Evolutionary conservation across 2,797 vertebrate species (phyloP).

Genomic region (Crypturellus tataupa): DNA sequence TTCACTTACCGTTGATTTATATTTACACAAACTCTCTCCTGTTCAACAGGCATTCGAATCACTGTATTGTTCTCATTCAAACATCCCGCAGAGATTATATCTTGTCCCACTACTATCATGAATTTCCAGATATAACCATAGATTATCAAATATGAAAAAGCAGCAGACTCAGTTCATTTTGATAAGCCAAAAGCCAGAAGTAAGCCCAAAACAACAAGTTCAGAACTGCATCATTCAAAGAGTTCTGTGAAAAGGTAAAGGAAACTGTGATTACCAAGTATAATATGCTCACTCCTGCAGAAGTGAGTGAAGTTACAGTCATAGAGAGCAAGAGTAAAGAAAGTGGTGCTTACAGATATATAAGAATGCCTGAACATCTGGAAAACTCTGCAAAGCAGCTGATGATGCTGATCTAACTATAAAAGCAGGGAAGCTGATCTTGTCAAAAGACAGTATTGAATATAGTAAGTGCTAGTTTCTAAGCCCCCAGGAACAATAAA

Average conservation of each 20-base stretch:
- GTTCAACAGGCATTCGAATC: neutral
- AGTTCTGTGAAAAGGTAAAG: neutral
- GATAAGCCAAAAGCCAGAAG: neutral
- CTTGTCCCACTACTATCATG: neutral
- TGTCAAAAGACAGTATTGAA: neutral
- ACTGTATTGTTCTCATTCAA: neutral
- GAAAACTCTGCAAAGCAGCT: neutral
- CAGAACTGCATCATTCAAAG: neutral
- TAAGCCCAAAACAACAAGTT: neutral
- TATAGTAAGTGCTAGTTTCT: neutral
- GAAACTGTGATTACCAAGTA: neutral
- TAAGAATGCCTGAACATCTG: neutral
- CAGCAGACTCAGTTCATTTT: slow-evolving; percentile 4
- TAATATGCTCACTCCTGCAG: neutral
- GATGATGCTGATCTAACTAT: neutral
- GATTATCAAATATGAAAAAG: neutral
- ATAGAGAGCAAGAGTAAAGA: neutral
- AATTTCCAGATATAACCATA: neutral
- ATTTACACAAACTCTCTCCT: neutral
- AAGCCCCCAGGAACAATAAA: neutral
- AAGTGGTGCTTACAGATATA: neutral
- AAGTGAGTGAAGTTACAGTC: neutral
- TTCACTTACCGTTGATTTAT: neutral
- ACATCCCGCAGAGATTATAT: neutral
- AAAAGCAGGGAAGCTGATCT: neutral